Base-by-base conservation (phyloP, 2,888 invertebrate species). In the Molorchus minor region DNA sequence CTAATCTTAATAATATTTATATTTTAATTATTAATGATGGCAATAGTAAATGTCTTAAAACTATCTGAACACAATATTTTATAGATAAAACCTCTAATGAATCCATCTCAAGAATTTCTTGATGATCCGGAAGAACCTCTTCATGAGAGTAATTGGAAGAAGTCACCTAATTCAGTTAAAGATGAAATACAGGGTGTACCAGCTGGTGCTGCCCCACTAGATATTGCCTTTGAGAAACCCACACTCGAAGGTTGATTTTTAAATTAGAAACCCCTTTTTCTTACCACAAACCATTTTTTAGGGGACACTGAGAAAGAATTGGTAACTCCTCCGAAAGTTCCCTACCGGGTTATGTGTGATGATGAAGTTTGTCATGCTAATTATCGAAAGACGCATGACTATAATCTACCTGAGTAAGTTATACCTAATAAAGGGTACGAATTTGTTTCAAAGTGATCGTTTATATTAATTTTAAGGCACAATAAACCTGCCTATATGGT, bases 361-460 rank as follows among this genome's bases (percentile, higher is more conserved):
- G 75, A 77, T 25, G 76, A 78, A 62, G 69, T 80, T 20, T 79
- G 77, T 7, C 81, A 82, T 62, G 79, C 81, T 7, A 68, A 82
- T 68, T 84, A 84, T 65, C 77, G 71, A 64, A 82, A 79, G 70
- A 81, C 79, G 7, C 84, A 84, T 43, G 79, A 81, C 71, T 84
- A 82, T 65, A 75, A 82, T 64, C 79, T 82, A 0, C 76, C 79
- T 1, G 82, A 84, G 69, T 78, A 76, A 70, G 68, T 79, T 12
- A n/a, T n/a, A n/a, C n/a, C n/a, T n/a, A 70, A 78, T 49, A 73
- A 81, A 71, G 71, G 77, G 79, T 82, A 77, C 51, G 25, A 62
- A 46, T 10, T 41, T 51, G 25, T n/a, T n/a, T n/a, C n/a, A n/a
- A n/a, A n/a, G n/a, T n/a, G n/a, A n/a, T n/a, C n/a, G n/a, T n/a